phyloP scores from a whole-genome alignment of 2,888 invertebrate genomes.

The Phyto melanocephala region DNA sequence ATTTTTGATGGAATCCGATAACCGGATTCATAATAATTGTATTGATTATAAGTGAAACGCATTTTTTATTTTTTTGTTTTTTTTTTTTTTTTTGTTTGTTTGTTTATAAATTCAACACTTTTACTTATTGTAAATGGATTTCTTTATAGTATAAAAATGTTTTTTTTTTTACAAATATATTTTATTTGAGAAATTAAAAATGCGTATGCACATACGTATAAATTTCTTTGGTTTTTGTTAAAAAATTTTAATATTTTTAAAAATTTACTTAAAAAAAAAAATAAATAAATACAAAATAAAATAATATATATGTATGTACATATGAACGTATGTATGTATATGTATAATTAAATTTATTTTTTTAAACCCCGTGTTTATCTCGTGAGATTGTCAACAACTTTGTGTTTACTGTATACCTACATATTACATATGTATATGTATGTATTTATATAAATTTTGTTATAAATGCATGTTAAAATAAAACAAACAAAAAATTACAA shows the following conservation, averaged over 20 bases:
- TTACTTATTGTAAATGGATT: background rate
- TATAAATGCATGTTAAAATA: no score
- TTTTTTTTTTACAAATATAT: no score
- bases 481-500: background rate
- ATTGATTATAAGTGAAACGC: constrained; percentile 79
- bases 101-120: constrained; percentile 41
- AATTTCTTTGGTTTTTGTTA: no score
- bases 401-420: background rate
- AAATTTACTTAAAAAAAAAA: no score
- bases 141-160: background rate
- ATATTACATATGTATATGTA: no score
- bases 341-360: background rate
- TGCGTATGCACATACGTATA: no score
- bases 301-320: no score
- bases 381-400: constrained; percentile 4
- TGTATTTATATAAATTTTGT: no score
- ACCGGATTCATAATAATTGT: constrained; percentile 76
- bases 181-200: no score
- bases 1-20: constrained; percentile 77
- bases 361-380: constrained; percentile 10
- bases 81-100: constrained; percentile 48
- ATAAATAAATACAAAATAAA: no score
- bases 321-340: background rate
- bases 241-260: no score
- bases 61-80: constrained; percentile 68